Evolutionary conservation across 1,140 invertebrate genomes (phyloP).

Genomic region (Mizuhopecten yessoensis): DNA sequence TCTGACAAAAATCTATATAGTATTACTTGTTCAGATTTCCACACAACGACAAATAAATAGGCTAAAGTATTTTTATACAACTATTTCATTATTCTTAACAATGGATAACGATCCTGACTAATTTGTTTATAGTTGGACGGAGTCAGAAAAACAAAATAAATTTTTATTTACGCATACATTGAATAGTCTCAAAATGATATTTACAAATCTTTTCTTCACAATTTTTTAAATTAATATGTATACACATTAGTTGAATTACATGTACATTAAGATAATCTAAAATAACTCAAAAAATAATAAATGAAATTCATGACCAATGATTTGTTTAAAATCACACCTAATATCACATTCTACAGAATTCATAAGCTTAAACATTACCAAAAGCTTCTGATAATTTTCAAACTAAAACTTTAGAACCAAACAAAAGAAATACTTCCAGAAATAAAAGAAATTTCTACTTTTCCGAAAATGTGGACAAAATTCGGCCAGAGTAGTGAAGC

Average conservation of each 20-base stretch:
- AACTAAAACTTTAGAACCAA: background rate
- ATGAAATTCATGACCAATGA: constrained; percentile 20
- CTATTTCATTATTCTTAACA: too few relatives aligned
- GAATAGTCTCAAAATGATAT: background rate
- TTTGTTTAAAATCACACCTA: background rate
- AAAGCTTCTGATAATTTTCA: background rate
- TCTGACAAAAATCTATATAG: too few relatives aligned
- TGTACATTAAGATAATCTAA: too few relatives aligned
- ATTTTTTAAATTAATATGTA: background rate
- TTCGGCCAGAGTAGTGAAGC: too few relatives aligned
- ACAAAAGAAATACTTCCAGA: background rate
- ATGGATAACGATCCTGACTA: too few relatives aligned
- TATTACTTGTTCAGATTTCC: too few relatives aligned
- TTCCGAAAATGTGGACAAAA: too few relatives aligned
- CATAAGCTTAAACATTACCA: background rate
- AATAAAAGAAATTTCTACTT: too few relatives aligned
- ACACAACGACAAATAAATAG: background rate
- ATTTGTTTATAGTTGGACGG: too few relatives aligned
- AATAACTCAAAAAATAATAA: background rate
- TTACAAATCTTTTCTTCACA: background rate
- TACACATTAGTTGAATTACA: background rate
- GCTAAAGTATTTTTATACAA: too few relatives aligned
- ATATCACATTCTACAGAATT: background rate
- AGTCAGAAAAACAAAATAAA: too few relatives aligned
- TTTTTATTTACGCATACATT: too few relatives aligned